A percentile compares a stretch with the other conserved stretches of the same genome.
Evolutionary conservation across 1,140 invertebrate species (phyloP).

Genomic region (Drusus annulatus): DNA sequence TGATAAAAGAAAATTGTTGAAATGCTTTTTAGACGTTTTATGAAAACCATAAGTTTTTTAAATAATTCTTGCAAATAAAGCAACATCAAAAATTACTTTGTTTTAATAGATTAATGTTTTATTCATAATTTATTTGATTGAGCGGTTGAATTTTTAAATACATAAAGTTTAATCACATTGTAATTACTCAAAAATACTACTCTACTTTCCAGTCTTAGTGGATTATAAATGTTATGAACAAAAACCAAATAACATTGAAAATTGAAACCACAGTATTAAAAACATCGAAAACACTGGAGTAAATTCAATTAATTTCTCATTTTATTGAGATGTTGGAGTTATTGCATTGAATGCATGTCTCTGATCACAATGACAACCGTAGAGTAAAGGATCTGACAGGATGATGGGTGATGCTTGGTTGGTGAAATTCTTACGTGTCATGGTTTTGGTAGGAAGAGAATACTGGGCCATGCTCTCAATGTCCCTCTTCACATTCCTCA

Average conservation of each 20-base stretch:
- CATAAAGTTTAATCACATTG: slow-evolving; percentile 5
- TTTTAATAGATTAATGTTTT: not conserved
- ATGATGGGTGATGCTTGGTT: too few relatives aligned
- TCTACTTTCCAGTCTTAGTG: not conserved
- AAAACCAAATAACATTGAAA: not conserved
- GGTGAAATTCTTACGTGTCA: too few relatives aligned
- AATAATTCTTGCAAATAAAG: not conserved
- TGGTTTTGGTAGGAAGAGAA: too few relatives aligned
- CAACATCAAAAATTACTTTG: not conserved
- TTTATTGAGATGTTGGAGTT: slow-evolving; percentile 1
- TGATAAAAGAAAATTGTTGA: too few relatives aligned
- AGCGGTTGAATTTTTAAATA: not conserved
- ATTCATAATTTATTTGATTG: not conserved
- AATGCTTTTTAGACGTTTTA: too few relatives aligned
- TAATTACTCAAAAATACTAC: too few relatives aligned
- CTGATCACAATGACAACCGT: slow-evolving; percentile 1
- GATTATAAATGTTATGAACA: not conserved
- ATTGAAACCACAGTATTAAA: not conserved
- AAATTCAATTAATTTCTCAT: not conserved
- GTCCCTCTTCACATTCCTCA: too few relatives aligned
- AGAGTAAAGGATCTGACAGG: too few relatives aligned
- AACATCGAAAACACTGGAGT: not conserved
- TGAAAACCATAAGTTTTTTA: not conserved
- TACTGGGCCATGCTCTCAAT: too few relatives aligned
- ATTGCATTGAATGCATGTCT: not conserved